phyloP scores from a whole-genome alignment of 2,888 invertebrate species.

The Petrolisthes cinctipes region DNA sequence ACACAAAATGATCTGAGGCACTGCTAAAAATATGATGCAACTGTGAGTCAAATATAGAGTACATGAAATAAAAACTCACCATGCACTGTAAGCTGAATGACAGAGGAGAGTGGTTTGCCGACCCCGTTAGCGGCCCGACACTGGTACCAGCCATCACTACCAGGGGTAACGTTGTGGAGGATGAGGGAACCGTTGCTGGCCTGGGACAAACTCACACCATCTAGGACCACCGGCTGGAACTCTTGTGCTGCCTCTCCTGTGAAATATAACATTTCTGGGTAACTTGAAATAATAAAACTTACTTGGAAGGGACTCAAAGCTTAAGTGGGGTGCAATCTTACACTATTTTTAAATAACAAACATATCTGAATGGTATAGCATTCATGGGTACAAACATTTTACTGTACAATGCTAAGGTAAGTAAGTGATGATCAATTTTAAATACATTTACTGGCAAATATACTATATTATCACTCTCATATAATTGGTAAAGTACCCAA shows the following conservation, averaged over 20 bases:
- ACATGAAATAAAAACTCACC: constrained; percentile 68
- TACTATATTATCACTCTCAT: too few relatives aligned
- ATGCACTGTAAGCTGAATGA: constrained; percentile 71
- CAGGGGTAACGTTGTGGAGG: constrained; percentile 14
- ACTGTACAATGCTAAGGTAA: background rate
- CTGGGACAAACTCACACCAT: constrained; percentile 39
- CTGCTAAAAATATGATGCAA: too few relatives aligned
- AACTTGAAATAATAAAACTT: background rate
- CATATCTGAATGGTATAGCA: too few relatives aligned
- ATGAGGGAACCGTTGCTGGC: constrained; percentile 46
- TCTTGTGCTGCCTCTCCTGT: constrained; percentile 40
- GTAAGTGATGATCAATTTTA: too few relatives aligned
- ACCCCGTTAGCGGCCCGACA: constrained; percentile 73
- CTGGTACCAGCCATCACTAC: constrained; percentile 71
- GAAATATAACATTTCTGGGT: background rate
- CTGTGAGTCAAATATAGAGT: background rate
- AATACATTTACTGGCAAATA: too few relatives aligned
- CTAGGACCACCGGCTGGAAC: constrained; percentile 47
- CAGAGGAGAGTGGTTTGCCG: constrained; percentile 69
- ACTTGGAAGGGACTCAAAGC: background rate
- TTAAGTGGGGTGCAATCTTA: background rate
- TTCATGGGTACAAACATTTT: background rate
- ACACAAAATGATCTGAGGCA: background rate
- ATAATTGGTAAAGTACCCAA: too few relatives aligned
- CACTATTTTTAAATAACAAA: too few relatives aligned